Conservation (phyloP, 1,140 invertebrate species). For the Dreissena polymorpha region DNA sequence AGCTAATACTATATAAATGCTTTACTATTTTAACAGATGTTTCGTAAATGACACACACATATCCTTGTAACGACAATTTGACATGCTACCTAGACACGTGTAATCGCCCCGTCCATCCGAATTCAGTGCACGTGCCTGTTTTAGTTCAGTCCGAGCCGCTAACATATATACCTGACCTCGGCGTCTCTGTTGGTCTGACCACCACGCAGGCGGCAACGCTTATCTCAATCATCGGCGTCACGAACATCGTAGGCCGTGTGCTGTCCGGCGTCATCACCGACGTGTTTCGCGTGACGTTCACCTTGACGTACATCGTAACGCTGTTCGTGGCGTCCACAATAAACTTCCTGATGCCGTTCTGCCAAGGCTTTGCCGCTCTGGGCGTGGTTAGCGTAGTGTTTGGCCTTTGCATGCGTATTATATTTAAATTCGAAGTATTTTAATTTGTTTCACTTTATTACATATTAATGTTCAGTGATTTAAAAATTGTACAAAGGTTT, state of each 20-base stretch:
- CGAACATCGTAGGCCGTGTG: conserved; percentile 68
- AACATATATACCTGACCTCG: conserved; percentile 71
- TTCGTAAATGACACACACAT: too few relatives aligned
- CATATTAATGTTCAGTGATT: too few relatives aligned
- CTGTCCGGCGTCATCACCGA: conserved; percentile 69
- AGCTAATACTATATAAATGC: too few relatives aligned
- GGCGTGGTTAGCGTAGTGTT: conserved; percentile 60
- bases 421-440: too few relatives aligned
- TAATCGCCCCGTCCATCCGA: too few relatives aligned
- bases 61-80: too few relatives aligned
- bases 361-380: conserved; percentile 54
- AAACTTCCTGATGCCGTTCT: conserved; percentile 67
- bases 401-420: conserved; percentile 73
- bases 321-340: conserved; percentile 61
- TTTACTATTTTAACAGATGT: too few relatives aligned
- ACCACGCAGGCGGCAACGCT: conserved; percentile 61
- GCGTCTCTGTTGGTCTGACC: conserved; percentile 58
- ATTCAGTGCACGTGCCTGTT: conserved; percentile 12
- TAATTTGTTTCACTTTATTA: too few relatives aligned
- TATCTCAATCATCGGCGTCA: conserved; percentile 71
- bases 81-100: too few relatives aligned
- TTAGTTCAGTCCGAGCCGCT: conserved; percentile 69
- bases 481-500: too few relatives aligned
- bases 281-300: conserved; percentile 60
- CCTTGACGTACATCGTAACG: conserved; percentile 63